These are phyloP conservation scores for Chrysina gloriosa DNA, from an alignment of 2,888 invertebrate species.

Conservation along the genomic window DNA sequence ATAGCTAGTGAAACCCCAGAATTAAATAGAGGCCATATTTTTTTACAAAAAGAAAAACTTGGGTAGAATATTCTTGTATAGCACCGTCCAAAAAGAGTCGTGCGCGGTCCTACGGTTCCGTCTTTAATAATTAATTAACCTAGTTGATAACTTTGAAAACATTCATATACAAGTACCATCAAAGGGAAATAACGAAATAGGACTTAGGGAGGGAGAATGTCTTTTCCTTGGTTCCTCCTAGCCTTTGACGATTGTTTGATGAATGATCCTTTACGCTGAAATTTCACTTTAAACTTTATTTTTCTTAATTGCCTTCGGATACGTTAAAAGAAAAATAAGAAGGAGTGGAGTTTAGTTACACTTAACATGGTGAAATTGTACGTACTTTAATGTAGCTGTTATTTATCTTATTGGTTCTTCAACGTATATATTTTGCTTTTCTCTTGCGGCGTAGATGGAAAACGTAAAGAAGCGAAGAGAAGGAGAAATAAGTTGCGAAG, in stretches of 20 bases:
- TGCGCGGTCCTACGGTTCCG: no score
- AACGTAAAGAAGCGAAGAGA: neutral
- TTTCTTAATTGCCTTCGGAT: no score
- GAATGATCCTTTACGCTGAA: no score
- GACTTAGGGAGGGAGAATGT: no score
- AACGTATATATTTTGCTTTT: neutral
- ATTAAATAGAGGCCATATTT: no score
- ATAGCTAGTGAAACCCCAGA: neutral
- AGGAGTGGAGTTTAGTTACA: neutral
- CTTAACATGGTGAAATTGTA: neutral
- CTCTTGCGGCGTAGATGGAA: neutral
- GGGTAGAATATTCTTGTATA: no score
- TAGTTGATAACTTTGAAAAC: conserved; percentile 44
- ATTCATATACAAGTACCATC: no score
- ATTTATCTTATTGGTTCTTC: conserved; percentile 6
- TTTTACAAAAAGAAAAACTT: no score
- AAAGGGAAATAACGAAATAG: conserved; percentile 44
- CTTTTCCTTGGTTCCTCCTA: neutral
- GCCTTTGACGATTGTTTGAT: neutral
- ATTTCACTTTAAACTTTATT: no score
- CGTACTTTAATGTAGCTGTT: conserved; percentile 9
- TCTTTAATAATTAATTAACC: conserved; percentile 44
- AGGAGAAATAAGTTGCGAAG: neutral
- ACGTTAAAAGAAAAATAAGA: neutral
- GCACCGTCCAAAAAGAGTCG: no score